Base-by-base conservation (phyloP, 2,888 invertebrate species). In the Sericinus montela region DNA sequence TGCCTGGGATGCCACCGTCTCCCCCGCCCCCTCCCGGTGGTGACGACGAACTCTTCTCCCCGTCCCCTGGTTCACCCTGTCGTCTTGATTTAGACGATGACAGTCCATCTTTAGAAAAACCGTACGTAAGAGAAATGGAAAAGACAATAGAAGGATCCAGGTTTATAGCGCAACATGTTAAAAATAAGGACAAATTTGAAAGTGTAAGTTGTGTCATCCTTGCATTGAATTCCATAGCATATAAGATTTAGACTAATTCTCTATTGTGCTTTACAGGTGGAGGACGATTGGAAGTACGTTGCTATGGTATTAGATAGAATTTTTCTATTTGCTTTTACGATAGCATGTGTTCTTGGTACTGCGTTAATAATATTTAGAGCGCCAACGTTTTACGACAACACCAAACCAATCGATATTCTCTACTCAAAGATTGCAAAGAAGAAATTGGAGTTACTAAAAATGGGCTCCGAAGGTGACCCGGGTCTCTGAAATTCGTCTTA, bases 231-330 rank as follows among this genome's bases (percentile, higher is more conserved):
- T 19, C 3, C 4, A 4, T 3, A 4, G 4, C 19, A 19, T 19
- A 36, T 25, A 23, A 37, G 4, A 32, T 3, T 14, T 37, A 32
- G 11, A 14, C n/a, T 36, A 36, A 15, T 29, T 19, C 19, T 19
- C 19, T 19, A 19, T 11, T 45, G 29, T 45, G 10, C 45, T 49
- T 72, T 81, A 1, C 85, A 97, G 97, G 96, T 97, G 69, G 96
- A 95, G 82, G 97, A 98, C 87, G 98, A 98, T 88, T 98, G 98
- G 98, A 98, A 98, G 82, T 98, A 97, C 90, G 97, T 98, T 52
- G 94, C 94, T 48, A 96, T 98, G 97, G 98, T 98, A 58, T 91
- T 98, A 79, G 98, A 98, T 89, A 93, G 98, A 69, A 92, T 98
- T 69, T 98, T 98, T 90, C 92, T 98, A 65, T 97, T 97, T 93